Percentiles rank a stretch among this genome's conserved stretches.
These are phyloP conservation scores for Empidonax alnorum DNA, from an alignment of 2,113 vertebrate genomes.

Conservation along the genomic window DNA sequence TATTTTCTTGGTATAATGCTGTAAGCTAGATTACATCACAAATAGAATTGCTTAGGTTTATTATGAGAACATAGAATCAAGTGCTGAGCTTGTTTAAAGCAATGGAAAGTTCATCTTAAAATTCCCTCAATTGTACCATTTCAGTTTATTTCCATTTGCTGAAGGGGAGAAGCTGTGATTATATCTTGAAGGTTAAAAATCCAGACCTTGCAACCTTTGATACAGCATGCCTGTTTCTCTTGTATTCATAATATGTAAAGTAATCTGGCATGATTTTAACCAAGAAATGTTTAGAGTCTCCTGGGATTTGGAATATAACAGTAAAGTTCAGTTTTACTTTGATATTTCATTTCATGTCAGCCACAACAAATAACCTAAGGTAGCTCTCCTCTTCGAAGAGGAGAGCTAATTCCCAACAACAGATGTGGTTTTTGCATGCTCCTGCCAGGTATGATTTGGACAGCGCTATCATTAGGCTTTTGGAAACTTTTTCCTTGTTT, in stretches of 20 bases:
- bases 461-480: neutral
- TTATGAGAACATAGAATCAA: neutral
- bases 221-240: neutral
- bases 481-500: neutral
- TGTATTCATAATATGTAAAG: neutral
- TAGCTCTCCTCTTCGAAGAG: neutral
- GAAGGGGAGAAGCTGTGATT: neutral
- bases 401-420: slow-evolving; percentile 54
- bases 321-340: slow-evolving; percentile 44
- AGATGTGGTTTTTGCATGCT: slow-evolving; percentile 47
- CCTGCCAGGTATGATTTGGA: slow-evolving; percentile 54
- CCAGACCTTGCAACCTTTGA: neutral
- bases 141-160: neutral
- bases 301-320: slow-evolving; percentile 8
- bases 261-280: neutral
- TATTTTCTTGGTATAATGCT: neutral
- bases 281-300: neutral
- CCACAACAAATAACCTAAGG: slow-evolving; percentile 45
- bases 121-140: neutral
- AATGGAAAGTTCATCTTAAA: neutral
- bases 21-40: neutral
- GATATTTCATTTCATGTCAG: slow-evolving; percentile 47
- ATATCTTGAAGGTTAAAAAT: neutral
- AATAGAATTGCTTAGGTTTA: neutral
- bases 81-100: neutral